Evolutionary conservation across 64 coral and sea anemone genomes (phyloP), one percentile per base, ranked within the genome.

Genomic region (Orbicella faveolata): DNA sequence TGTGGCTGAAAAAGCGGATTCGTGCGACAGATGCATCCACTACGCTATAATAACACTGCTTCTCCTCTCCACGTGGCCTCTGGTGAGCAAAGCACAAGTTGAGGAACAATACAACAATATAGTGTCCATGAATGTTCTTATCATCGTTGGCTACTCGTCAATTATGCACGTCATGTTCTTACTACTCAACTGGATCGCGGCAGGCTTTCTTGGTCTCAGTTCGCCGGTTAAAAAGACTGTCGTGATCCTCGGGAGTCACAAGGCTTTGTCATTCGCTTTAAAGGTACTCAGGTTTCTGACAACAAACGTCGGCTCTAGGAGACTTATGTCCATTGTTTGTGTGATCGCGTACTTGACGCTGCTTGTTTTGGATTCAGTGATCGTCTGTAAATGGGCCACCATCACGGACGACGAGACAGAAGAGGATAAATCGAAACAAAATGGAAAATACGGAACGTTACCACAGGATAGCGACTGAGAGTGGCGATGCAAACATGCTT

Each of bases 131-230:
- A 96, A 96, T 34, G 77, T 91, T 3, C 63, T 96, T 10, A 92
- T 92, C 4, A 93, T 96, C 3, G 88, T 96, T 7, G 94, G 94
- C 6, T 96, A 85, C 83, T 93, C 91, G 1, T 83, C 94, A 0
- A 96, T 96, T 21, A 90, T 96, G 89, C 94, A 96, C 44, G 82
- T 96, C 0, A 93, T 96, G 80, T 96, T 96, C 75, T 48, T 96
- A 20, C 67, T 96, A 63, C 63, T 96, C 33, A 93, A 96, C 64
- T 96, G 79, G 76, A 73, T 96, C 23, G 87, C 88, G 39, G 79
- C 76, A 30, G 89, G 88, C 6, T 61, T 93, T 30, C 69, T 93
- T 4, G 75, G 75, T 0, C 81, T 93, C 17, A 84, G 86, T 63
- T 79, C 90, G 9, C 25, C 83, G 17, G 74, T 79, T 33, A 96